These are phyloP conservation scores for Peribatodes rhomboidaria DNA, from an alignment of 2,888 invertebrate species.

Conservation along the genomic window DNA sequence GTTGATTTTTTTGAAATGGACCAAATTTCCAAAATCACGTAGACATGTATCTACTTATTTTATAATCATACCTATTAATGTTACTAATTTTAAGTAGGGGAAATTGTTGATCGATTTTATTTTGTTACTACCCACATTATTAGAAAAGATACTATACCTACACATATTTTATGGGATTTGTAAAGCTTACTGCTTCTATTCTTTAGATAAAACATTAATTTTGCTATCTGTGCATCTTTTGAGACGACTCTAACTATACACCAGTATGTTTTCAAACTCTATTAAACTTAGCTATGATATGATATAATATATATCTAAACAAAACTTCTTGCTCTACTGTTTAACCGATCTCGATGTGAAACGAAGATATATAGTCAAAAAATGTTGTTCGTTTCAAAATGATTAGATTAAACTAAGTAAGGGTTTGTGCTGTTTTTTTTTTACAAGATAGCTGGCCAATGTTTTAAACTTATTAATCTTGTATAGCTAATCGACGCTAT, in stretches of 20 bases:
- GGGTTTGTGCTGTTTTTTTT: constrained; percentile 61
- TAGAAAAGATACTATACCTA: constrained; percentile 19
- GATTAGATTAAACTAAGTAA: constrained; percentile 58
- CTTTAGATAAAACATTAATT: constrained; percentile 20
- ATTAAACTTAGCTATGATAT: constrained; percentile 17
- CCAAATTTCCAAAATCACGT: constrained; percentile 47
- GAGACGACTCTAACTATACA: constrained; percentile 36
- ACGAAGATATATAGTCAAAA: constrained; percentile 65
- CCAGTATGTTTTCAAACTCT: constrained; percentile 21
- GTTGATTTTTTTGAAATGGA: constrained; percentile 47
- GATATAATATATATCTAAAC: constrained; percentile 22
- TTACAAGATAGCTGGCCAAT: constrained; percentile 62
- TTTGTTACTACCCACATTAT: constrained; percentile 32
- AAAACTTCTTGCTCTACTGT: constrained; percentile 43
- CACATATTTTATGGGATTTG: constrained; percentile 23
- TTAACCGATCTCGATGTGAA: constrained; percentile 67
- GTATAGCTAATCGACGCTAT: constrained; percentile 54
- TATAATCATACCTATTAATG: constrained; percentile 31
- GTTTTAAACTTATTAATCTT: constrained; percentile 59
- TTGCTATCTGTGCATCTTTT: constrained; percentile 41
- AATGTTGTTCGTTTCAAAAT: constrained; percentile 69
- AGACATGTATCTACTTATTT: constrained; percentile 34
- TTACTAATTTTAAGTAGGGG: constrained; percentile 23
- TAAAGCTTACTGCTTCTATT: constrained; percentile 26
- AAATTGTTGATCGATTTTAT: constrained; percentile 32